A percentile compares a stretch with the other conserved stretches of the same genome.
Conservation (phyloP, 2,797 vertebrate species). For the Botia almorhae region DNA sequence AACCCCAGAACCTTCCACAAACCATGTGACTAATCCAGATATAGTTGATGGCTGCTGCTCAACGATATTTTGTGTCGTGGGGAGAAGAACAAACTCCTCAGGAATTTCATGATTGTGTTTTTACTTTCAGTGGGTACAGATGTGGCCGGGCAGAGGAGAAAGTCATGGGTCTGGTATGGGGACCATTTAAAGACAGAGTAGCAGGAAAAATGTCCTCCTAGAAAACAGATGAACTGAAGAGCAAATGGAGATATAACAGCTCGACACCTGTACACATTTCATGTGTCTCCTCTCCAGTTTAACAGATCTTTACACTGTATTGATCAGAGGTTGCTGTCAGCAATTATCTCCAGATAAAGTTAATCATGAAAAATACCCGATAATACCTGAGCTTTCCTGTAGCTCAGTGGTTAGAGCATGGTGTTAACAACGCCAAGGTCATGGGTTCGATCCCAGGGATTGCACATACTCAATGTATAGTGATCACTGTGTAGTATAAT, state of each 20-base stretch:
- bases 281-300: too few relatives aligned
- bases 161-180: neutral
- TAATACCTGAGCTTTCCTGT: too few relatives aligned
- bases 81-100: conserved; percentile 22
- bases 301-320: too few relatives aligned
- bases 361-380: too few relatives aligned
- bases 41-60: conserved; percentile 34
- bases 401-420: too few relatives aligned
- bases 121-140: neutral
- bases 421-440: too few relatives aligned
- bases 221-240: neutral
- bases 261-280: neutral
- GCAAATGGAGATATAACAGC: neutral
- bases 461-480: too few relatives aligned
- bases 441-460: too few relatives aligned
- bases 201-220: too few relatives aligned
- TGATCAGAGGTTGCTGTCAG: too few relatives aligned
- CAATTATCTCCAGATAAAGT: too few relatives aligned
- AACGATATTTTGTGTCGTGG: conserved; percentile 39
- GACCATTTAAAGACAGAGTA: neutral
- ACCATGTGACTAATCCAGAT: conserved; percentile 32
- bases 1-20: conserved; percentile 29
- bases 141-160: neutral
- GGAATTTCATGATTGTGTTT: conserved; percentile 8
- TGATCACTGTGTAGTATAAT: too few relatives aligned